Conservation (phyloP, 2,888 invertebrate species). For the Megastigmus dorsalis region DNA sequence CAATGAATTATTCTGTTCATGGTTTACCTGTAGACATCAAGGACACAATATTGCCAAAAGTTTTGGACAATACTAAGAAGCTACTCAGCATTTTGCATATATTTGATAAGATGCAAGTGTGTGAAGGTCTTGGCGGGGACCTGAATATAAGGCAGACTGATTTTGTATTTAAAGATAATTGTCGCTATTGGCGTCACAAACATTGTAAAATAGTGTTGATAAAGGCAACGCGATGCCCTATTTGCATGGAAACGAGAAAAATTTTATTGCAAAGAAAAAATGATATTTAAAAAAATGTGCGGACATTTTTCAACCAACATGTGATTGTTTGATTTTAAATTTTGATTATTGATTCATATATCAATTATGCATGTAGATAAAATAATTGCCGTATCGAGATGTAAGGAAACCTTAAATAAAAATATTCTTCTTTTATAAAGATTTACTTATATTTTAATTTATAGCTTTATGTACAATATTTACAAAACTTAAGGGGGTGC, state of each 20-base stretch:
- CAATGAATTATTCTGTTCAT: conserved; percentile 51
- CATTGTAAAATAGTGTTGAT: conserved; percentile 49
- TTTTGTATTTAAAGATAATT: conserved; percentile 41
- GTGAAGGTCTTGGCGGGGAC: conserved; percentile 43
- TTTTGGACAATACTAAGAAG: conserved; percentile 47
- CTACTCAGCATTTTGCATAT: conserved; percentile 50
- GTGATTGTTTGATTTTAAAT: too few relatives aligned
- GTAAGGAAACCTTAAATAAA: too few relatives aligned
- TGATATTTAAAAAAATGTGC: not conserved
- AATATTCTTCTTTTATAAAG: too few relatives aligned
- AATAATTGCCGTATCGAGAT: too few relatives aligned
- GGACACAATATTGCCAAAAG: conserved; percentile 42
- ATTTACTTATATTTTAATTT: too few relatives aligned
- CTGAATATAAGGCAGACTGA: conserved; percentile 40
- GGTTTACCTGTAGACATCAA: conserved; percentile 43
- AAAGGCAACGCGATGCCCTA: conserved; percentile 30
- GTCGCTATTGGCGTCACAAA: conserved; percentile 46
- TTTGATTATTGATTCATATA: too few relatives aligned
- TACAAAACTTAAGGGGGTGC: too few relatives aligned
- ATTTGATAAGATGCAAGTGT: conserved; percentile 53
- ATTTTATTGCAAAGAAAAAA: not conserved
- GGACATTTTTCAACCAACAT: too few relatives aligned
- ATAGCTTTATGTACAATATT: too few relatives aligned
- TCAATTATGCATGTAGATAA: too few relatives aligned
- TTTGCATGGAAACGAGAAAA: conserved; percentile 37